Conservation (phyloP, 2,797 vertebrate genomes). For the Stomatorhinus walkeri region DNA sequence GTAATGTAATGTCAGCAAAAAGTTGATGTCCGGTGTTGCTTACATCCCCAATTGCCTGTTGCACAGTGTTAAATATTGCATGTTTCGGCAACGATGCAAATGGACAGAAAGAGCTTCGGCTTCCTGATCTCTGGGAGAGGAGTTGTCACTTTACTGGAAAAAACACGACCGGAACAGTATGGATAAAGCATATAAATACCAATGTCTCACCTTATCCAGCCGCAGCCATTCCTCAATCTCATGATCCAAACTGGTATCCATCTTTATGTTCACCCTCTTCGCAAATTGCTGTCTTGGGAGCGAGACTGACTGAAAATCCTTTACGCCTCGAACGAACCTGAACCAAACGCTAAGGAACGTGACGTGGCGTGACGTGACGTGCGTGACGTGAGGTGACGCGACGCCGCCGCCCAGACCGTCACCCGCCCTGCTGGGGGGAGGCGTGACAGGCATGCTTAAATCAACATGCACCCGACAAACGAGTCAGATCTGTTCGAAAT, state of each 20-base stretch:
- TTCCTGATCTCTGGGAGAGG: background rate
- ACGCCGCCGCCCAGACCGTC: background rate
- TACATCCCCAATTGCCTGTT: background rate
- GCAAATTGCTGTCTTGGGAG: too few relatives aligned
- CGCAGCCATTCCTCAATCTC: constrained; percentile 69
- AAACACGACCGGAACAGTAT: background rate
- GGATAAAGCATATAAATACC: constrained; percentile 15
- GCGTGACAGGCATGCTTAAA: background rate
- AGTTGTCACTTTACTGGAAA: background rate
- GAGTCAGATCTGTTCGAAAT: background rate
- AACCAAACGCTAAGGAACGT: background rate
- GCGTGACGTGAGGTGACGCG: background rate
- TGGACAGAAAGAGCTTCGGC: background rate
- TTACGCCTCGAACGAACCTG: background rate
- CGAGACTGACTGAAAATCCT: background rate
- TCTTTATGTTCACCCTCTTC: constrained; percentile 48
- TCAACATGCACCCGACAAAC: background rate
- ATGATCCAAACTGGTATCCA: constrained; percentile 36
- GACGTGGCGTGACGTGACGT: background rate
- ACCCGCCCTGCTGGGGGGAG: background rate
- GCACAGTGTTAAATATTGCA: background rate
- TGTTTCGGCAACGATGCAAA: background rate
- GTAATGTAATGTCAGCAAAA: background rate
- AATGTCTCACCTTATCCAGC: constrained; percentile 72
- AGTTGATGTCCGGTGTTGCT: background rate